Base-by-base conservation (phyloP, 2,113 vertebrate genomes). In the Seriola aureovittata region DNA sequence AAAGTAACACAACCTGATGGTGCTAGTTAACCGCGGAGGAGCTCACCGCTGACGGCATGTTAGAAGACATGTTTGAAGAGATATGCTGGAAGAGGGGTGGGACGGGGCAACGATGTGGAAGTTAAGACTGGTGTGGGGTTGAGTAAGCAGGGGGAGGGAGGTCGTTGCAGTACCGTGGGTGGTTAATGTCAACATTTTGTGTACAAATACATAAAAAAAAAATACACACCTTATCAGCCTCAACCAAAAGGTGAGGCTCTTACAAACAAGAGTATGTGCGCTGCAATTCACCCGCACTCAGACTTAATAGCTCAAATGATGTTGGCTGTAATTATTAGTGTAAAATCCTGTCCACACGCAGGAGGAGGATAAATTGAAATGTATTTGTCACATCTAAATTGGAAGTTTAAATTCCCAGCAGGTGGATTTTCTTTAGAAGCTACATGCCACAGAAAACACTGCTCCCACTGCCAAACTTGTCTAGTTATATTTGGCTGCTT, bases 1-100 rank as follows among this genome's bases (percentile, higher is more conserved):
- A 85, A 89, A 80, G 85, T 90, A 90, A 88, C 82, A 62, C 81
- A 81, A 71, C 84, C 75, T 77, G 77, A 85, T 81, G 81, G 46
- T 73, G 83, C 79, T 85, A 74, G 88, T 92, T 89, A 91, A 79
- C 82, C 74, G 60, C 85, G 23, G 74, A 90, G 74, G 40, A 80
- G 75, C 40, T 71, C 21, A 11, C 36, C 64, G 79, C 63, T 74
- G 82, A 84, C 25, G 38, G 65, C 13, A 13, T 0, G 13, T 62
- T 60, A 23, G 75, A 25, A 11, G 13, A 17, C 1, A 64, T 29
- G 29, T 29, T 29, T 29, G 29, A 29, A 29, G 29, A 29, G 29
- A 29, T 29, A 13, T 0, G 13, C 58, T 64, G 21, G 75, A 25
- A 2, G 36, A 11, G 42, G 55, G 19, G 57, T 23, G 48, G n/a